Percentiles rank a stretch among this genome's conserved stretches.
Evolutionary conservation across 2,113 vertebrate species (phyloP).

Genomic region (Perognathus longimembris): DNA sequence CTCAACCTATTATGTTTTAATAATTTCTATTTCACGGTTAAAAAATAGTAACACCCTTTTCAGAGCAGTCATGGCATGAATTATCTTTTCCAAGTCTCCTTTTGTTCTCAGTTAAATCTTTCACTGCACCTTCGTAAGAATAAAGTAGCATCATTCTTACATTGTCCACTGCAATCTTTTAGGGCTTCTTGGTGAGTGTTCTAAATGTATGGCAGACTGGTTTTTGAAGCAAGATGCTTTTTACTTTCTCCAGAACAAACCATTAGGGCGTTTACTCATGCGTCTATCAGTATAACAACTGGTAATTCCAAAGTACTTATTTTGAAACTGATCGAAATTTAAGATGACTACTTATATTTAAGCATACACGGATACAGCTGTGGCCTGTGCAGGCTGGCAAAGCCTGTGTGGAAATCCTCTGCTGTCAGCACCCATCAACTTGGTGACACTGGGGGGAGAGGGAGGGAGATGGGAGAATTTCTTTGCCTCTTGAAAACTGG

Average conservation of each 20-base stretch:
- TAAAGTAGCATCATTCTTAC: neutral
- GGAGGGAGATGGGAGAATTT: neutral
- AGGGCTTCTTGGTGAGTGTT: neutral
- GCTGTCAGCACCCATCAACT: neutral
- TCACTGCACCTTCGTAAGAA: neutral
- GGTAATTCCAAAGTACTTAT: neutral
- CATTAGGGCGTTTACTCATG: neutral
- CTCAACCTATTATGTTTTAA: neutral
- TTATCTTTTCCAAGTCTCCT: neutral
- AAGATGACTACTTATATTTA: constrained; percentile 18
- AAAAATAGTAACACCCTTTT: neutral
- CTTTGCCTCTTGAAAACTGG: constrained; percentile 23
- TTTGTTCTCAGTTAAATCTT: neutral
- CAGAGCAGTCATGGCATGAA: neutral
- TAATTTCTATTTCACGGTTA: neutral
- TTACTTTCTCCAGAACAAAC: neutral
- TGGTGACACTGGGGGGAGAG: neutral
- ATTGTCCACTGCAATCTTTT: neutral
- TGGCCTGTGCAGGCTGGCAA: neutral
- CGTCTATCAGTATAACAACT: neutral
- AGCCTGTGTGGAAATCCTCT: neutral
- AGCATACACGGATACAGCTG: neutral
- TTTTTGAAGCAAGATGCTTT: neutral
- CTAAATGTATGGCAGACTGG: neutral
- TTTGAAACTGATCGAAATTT: constrained; percentile 7